Evolutionary conservation across 2,797 vertebrate genomes (phyloP).

Genomic region (Parotocinclus haroldoi): DNA sequence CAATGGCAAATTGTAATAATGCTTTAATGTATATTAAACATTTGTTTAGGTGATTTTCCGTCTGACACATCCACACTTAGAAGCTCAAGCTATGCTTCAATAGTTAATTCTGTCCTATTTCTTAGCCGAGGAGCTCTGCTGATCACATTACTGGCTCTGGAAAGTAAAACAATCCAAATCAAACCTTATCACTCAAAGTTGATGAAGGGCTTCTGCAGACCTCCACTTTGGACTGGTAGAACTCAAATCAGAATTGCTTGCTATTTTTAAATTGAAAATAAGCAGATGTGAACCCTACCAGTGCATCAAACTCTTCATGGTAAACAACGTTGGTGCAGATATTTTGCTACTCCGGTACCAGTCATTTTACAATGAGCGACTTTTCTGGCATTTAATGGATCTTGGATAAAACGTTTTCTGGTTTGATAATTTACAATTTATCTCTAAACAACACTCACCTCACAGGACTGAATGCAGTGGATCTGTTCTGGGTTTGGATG

Average conservation of each 20-base stretch:
- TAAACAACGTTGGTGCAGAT: not conserved
- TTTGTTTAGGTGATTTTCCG: too few species aligned
- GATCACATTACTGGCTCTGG: slow-evolving; percentile 30
- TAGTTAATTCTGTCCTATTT: too few species aligned
- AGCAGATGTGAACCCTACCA: not conserved
- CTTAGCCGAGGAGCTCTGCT: not conserved
- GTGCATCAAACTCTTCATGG: too few species aligned
- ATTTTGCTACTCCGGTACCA: slow-evolving; percentile 7
- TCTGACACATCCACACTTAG: too few species aligned
- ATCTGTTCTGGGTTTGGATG: slow-evolving; percentile 81
- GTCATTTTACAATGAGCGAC: slow-evolving; percentile 1
- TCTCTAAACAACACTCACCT: slow-evolving; percentile 74
- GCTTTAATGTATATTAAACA: too few species aligned
- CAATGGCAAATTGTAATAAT: too few species aligned
- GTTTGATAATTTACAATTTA: not conserved
- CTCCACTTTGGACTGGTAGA: too few species aligned
- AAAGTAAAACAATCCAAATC: slow-evolving; percentile 36
- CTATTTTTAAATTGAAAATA: not conserved
- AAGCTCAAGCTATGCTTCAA: too few species aligned
- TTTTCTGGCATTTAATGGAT: slow-evolving; percentile 2
- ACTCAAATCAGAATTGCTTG: too few species aligned
- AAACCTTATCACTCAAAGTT: too few species aligned
- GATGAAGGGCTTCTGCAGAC: too few species aligned
- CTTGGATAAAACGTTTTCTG: slow-evolving; percentile 8
- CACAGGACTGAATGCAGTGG: slow-evolving; percentile 91